A percentile compares a stretch with the other conserved stretches of the same genome.
Conservation (phyloP, 2,113 vertebrate genomes). For the Aegypius monachus region DNA sequence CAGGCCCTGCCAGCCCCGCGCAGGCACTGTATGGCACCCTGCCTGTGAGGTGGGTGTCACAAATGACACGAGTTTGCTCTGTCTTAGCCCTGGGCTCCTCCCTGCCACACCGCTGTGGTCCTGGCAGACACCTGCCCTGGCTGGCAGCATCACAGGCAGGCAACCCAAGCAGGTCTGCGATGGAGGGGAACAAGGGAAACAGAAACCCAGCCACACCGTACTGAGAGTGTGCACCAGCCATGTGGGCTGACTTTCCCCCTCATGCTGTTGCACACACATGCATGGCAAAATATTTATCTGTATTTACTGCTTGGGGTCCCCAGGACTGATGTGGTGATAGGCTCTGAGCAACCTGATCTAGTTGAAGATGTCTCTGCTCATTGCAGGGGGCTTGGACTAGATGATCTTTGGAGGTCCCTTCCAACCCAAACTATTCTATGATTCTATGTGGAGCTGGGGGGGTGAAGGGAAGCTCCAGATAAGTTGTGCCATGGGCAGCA, state of each 20-base stretch:
- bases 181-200: background rate
- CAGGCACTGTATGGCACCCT: accelerated
- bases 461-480: accelerated
- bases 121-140: background rate
- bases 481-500: background rate
- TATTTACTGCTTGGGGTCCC: background rate
- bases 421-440: background rate
- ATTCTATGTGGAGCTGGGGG: background rate
- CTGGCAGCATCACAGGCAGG: accelerated
- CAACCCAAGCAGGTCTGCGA: no score
- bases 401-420: background rate
- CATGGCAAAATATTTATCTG: background rate
- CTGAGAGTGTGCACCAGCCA: accelerated
- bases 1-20: background rate
- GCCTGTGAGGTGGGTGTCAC: background rate
- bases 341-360: background rate
- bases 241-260: accelerated
- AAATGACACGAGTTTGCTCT: background rate
- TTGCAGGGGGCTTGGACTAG: background rate
- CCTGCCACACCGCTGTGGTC: accelerated
- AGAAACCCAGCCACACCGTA: accelerated
- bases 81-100: background rate
- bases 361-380: background rate
- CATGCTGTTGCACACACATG: no score
- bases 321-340: no score